phyloP scores from a whole-genome alignment of 2,888 invertebrate genomes.

The Leptinotarsa rubiginosa region DNA sequence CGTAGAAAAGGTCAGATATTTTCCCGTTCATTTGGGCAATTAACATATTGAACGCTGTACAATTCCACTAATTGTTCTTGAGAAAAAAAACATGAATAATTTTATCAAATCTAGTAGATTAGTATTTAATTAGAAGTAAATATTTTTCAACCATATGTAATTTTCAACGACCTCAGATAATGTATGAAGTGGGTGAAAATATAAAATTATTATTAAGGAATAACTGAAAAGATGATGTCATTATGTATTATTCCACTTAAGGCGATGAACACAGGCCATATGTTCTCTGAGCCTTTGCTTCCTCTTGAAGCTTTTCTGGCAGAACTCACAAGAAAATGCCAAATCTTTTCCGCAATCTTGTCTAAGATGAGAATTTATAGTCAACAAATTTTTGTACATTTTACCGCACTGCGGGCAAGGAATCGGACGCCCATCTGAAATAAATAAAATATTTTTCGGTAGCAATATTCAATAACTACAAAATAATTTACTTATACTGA shows the following conservation, averaged over 20 bases:
- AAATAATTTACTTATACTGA: background rate
- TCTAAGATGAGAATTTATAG: conserved; percentile 74
- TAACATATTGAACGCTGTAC: no score
- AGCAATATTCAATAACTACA: background rate
- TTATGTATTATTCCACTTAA: conserved; percentile 1
- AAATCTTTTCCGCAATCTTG: conserved; percentile 67
- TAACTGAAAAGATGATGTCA: background rate
- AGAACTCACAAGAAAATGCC: conserved; percentile 63
- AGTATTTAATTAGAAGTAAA: no score
- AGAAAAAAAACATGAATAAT: no score
- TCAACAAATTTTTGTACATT: conserved; percentile 79
- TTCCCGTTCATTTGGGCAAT: no score
- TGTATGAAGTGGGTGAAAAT: no score
- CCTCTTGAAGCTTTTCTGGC: conserved; percentile 63
- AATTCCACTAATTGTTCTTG: no score
- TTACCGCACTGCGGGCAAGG: conserved; percentile 75
- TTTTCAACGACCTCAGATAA: no score
- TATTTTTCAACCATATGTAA: no score
- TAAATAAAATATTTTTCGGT: conserved; percentile 24
- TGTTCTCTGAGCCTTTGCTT: conserved; percentile 63
- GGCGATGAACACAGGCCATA: conserved; percentile 42
- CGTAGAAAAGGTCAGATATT: no score
- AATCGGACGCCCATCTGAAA: conserved; percentile 23
- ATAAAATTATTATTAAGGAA: no score
- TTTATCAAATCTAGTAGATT: no score